phyloP scores from a whole-genome alignment of 2,888 invertebrate species.

The Ichneumoninae sp. region DNA sequence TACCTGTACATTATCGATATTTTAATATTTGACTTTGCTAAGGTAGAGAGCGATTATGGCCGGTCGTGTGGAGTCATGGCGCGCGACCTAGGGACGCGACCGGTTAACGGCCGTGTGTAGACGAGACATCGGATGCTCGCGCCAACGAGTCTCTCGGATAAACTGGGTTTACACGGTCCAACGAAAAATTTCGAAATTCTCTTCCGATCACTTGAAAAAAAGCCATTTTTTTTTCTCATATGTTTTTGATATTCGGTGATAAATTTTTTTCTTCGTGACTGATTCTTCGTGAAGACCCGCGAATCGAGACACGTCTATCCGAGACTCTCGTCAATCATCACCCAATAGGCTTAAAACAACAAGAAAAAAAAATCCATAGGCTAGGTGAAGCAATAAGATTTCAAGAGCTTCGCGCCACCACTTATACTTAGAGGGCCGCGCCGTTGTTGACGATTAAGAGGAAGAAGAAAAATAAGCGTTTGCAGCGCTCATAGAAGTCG shows the following conservation, averaged over 20 bases:
- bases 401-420: slow-evolving; percentile 75
- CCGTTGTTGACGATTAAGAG: slow-evolving; percentile 69
- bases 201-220: not conserved
- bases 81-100: slow-evolving; percentile 28
- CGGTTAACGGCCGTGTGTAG: slow-evolving; percentile 34
- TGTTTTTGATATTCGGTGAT: not conserved
- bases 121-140: slow-evolving; percentile 43
- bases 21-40: slow-evolving; percentile 76
- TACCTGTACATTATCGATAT: slow-evolving; percentile 76
- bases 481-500: slow-evolving; percentile 52
- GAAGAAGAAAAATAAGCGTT: slow-evolving; percentile 46
- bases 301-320: slow-evolving; percentile 14
- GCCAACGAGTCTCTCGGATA: slow-evolving; percentile 58
- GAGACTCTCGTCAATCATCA: slow-evolving; percentile 57
- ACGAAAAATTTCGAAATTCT: not conserved
- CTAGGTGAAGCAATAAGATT: slow-evolving; percentile 75
- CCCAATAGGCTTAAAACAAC: slow-evolving; percentile 60
- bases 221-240: not conserved
- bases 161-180: not conserved
- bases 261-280: not conserved
- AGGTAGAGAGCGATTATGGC: slow-evolving; percentile 58
- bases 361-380: slow-evolving; percentile 61
- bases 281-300: not conserved
- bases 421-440: slow-evolving; percentile 68
- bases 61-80: slow-evolving; percentile 38